These are phyloP conservation scores for Brachionus paranguensis DNA, from an alignment of 1,140 invertebrate species.

Conservation along the genomic window DNA sequence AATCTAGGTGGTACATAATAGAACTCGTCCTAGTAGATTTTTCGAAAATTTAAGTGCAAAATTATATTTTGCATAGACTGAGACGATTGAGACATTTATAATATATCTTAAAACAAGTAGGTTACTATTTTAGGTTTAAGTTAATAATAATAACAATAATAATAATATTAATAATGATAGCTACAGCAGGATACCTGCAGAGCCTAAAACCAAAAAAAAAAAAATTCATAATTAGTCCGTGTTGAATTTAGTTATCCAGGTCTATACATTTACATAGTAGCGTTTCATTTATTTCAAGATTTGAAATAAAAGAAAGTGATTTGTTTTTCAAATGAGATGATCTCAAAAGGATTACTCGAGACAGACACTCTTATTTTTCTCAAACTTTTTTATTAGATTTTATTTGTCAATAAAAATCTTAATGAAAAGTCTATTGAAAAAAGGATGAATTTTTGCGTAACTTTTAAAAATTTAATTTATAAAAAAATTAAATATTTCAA, in stretches of 20 bases:
- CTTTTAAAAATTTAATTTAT: not conserved
- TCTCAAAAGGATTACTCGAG: not conserved
- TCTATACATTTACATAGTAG: too few relatives aligned
- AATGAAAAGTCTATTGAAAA: not conserved
- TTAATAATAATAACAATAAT: too few relatives aligned
- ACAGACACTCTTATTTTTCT: not conserved
- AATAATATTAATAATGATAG: too few relatives aligned
- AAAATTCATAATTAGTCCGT: too few relatives aligned
- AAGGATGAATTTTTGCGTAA: not conserved
- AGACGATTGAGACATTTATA: not conserved
- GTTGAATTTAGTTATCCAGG: too few relatives aligned
- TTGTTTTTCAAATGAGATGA: not conserved
- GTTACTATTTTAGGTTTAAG: not conserved
- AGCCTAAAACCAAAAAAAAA: too few relatives aligned
- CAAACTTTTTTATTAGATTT: not conserved
- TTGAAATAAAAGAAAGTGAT: not conserved
- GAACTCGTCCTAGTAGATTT: too few relatives aligned
- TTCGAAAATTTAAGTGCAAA: too few relatives aligned
- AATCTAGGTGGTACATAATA: too few relatives aligned
- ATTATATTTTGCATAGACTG: too few relatives aligned
- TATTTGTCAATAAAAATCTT: not conserved
- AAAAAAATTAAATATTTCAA: not conserved
- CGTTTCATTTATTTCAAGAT: too few relatives aligned
- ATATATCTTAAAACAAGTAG: not conserved
- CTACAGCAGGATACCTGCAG: too few relatives aligned